Base-by-base conservation (phyloP, 2,888 invertebrate genomes). In the Colostygia pectinataria region DNA sequence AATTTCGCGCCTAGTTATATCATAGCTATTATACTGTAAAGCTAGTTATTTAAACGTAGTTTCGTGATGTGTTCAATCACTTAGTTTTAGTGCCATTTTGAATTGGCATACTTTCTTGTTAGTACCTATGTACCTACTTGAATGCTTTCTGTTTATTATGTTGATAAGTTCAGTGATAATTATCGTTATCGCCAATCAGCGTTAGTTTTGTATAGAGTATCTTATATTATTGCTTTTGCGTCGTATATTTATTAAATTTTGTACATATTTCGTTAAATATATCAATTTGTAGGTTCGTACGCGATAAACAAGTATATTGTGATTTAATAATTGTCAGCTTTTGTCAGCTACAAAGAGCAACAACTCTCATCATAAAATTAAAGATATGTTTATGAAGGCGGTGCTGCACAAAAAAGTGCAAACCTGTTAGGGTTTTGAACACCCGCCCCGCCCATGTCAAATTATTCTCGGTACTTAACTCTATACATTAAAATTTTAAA, bases 261-360 rank as follows among this genome's bases (percentile, higher is more conserved):
- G 83, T 86, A 85, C 75, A 84, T 86, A 84, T 74, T 78, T 83
- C 81, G 80, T 83, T 82, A 76, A 83, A 83, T 82, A 81, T 78
- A 71, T 74, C 55, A 66, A 62, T 77, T 75, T 23, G 13, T 37
- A 31, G 24, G 13, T 44, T 29, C 10, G 29, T 29, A 39, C 8
- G 20, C 14, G 10, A 53, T 15, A n/a, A n/a, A n/a, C 80, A 82
- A 83, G 77, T 77, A 70, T 81, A 81, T 81, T 85, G 85, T 86
- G 87, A 84, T 83, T 83, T 75, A 59, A 73, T 74, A 59, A 72
- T 78, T 69, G 65, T 74, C 62, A 56, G 60, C 64, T 68, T n/a
- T n/a, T n/a, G n/a, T n/a, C n/a, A n/a, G n/a, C n/a, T n/a, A n/a
- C n/a, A n/a, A n/a, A n/a, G n/a, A n/a, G n/a, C n/a, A n/a, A n/a